Conservation (phyloP, 2,113 vertebrate species). For the Piaya cayana region DNA sequence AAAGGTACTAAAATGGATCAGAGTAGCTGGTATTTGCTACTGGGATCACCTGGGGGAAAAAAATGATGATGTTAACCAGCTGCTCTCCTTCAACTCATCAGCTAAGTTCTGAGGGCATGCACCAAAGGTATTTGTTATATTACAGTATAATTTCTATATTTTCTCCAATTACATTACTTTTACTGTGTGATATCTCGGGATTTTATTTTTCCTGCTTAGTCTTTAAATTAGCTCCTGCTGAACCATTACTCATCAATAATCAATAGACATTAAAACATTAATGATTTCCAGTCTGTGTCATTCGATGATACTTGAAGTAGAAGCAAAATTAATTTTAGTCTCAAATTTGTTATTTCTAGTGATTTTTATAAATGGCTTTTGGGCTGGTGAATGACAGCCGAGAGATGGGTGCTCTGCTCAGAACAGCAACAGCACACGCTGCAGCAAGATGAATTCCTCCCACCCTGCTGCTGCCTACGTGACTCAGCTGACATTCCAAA, state of each 20-base stretch:
- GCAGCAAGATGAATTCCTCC: neutral
- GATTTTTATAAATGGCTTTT: neutral
- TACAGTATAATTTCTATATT: neutral
- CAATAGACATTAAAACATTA: neutral
- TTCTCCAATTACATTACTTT: neutral
- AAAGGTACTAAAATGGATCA: neutral
- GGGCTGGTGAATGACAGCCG: neutral
- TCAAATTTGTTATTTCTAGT: neutral
- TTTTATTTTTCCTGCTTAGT: neutral
- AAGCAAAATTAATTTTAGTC: constrained; percentile 4
- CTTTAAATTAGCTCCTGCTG: neutral
- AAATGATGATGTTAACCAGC: neutral
- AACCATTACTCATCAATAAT: constrained; percentile 10
- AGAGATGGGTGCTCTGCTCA: neutral
- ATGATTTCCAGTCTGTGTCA: neutral
- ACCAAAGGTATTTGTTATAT: neutral
- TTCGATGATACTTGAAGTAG: neutral
- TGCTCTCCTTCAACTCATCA: neutral
- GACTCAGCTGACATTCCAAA: neutral
- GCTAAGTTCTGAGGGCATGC: neutral
- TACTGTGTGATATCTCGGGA: neutral
- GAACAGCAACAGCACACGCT: neutral
- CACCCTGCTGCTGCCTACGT: neutral
- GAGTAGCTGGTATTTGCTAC: neutral
- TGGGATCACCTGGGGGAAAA: neutral